Conservation (phyloP, 1,140 invertebrate genomes). For the Teleogryllus occipitalis region DNA sequence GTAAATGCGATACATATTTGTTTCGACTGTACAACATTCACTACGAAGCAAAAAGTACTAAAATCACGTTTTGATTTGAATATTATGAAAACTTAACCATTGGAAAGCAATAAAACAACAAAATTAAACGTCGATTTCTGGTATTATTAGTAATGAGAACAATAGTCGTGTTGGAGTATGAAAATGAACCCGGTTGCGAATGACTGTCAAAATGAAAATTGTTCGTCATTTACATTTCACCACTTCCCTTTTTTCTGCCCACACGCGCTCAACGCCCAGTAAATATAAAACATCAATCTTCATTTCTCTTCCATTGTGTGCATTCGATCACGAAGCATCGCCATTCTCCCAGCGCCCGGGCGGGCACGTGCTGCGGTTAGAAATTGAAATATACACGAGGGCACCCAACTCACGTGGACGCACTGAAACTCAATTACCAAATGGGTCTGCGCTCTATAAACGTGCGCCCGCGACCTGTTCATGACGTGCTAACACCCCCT, state of each 20-base stretch:
- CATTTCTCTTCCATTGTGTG: not conserved
- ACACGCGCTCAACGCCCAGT: not conserved
- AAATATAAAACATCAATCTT: not conserved
- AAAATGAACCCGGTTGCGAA: not conserved
- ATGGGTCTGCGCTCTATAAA: not conserved
- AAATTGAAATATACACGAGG: not conserved
- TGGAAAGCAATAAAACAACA: not conserved
- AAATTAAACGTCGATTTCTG: not conserved
- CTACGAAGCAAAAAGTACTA: too few species aligned
- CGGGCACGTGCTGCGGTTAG: not conserved
- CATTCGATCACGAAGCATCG: not conserved
- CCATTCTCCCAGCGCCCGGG: not conserved
- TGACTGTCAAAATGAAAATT: not conserved
- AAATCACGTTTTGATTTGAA: too few species aligned
- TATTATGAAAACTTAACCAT: not conserved
- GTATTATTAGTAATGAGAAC: not conserved
- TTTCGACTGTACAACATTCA: not conserved
- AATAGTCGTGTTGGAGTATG: not conserved
- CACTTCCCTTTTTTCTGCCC: not conserved
- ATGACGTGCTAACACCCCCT: not conserved
- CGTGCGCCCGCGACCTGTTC: too few species aligned
- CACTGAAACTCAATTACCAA: not conserved
- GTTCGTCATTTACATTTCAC: not conserved
- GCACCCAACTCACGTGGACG: not conserved
- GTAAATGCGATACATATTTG: not conserved